phyloP scores from a whole-genome alignment of 2,113 vertebrate genomes.

The Casuarius casuarius region DNA sequence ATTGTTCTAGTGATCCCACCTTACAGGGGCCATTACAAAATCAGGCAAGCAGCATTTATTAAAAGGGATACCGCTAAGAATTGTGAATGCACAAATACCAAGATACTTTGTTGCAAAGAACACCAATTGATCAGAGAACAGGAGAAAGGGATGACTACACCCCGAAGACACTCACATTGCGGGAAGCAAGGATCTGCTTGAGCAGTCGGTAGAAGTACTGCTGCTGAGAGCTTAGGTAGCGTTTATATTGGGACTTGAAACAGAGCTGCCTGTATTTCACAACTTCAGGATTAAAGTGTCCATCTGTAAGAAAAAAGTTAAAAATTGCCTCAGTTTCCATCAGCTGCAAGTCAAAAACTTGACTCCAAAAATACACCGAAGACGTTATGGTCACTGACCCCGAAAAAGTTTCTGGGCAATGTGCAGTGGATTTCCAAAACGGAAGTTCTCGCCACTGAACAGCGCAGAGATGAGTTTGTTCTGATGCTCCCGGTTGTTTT shows the following conservation, averaged over 20 bases:
- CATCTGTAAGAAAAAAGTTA: slow-evolving; percentile 78
- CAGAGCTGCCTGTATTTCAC: slow-evolving; percentile 95
- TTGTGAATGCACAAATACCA: not conserved
- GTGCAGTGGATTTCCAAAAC: slow-evolving; percentile 93
- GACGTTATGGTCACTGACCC: slow-evolving; percentile 71
- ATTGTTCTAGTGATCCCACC: accelerated
- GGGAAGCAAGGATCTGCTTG: slow-evolving; percentile 93
- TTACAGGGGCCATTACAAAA: not conserved
- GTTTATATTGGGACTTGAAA: slow-evolving; percentile 92
- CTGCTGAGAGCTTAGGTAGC: slow-evolving; percentile 89
- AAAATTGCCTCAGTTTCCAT: not conserved
- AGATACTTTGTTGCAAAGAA: not conserved
- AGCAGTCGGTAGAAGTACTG: slow-evolving; percentile 94
- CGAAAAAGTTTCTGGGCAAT: slow-evolving; percentile 94
- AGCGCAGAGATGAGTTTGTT: slow-evolving; percentile 80
- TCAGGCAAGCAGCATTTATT: not conserved
- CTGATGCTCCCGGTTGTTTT: slow-evolving; percentile 84
- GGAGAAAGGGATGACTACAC: accelerated
- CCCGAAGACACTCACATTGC: slow-evolving; percentile 81
- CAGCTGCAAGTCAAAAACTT: not conserved
- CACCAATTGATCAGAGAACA: not conserved
- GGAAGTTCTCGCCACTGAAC: slow-evolving; percentile 89
- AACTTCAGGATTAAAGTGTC: slow-evolving; percentile 96
- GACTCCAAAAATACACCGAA: accelerated
- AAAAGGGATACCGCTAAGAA: not conserved